Percentiles rank a stretch among this genome's conserved stretches.
These are phyloP conservation scores for Macrotus californicus DNA, from an alignment of 2,113 vertebrate species.

Conservation along the genomic window DNA sequence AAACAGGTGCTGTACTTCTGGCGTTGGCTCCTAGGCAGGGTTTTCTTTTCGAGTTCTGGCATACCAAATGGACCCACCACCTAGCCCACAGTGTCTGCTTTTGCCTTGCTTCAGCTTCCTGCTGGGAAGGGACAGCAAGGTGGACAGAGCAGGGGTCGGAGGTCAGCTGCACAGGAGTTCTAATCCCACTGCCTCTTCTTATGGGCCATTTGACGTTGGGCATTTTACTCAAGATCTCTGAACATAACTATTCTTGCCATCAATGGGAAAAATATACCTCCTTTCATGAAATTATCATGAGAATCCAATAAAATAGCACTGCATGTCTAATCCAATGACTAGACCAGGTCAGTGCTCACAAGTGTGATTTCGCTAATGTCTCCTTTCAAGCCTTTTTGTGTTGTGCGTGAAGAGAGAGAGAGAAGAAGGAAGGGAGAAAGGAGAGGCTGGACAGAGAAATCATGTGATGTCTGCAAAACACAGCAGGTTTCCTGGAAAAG, in stretches of 20 bases:
- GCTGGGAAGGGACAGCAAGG: background rate
- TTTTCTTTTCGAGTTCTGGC: background rate
- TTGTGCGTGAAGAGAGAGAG: background rate
- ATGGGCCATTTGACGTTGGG: background rate
- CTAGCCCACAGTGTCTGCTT: background rate
- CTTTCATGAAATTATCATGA: background rate
- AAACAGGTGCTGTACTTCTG: background rate
- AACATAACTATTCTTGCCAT: background rate
- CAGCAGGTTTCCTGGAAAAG: background rate
- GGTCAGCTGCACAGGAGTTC: background rate
- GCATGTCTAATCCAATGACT: background rate
- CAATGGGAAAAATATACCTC: rapidly evolving
- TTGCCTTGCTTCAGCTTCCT: background rate
- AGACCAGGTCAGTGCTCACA: background rate
- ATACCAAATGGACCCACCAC: too few relatives aligned
- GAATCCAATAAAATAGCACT: background rate
- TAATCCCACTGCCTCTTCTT: background rate
- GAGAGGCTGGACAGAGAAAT: background rate
- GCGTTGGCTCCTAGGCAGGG: background rate
- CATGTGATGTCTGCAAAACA: background rate
- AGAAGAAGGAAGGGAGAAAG: background rate
- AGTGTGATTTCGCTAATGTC: background rate
- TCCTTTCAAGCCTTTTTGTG: background rate
- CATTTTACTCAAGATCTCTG: background rate
- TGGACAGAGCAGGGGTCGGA: background rate